These are phyloP conservation scores for Crocuta crocuta DNA, from an alignment of 2,113 vertebrate species.

Conservation along the genomic window DNA sequence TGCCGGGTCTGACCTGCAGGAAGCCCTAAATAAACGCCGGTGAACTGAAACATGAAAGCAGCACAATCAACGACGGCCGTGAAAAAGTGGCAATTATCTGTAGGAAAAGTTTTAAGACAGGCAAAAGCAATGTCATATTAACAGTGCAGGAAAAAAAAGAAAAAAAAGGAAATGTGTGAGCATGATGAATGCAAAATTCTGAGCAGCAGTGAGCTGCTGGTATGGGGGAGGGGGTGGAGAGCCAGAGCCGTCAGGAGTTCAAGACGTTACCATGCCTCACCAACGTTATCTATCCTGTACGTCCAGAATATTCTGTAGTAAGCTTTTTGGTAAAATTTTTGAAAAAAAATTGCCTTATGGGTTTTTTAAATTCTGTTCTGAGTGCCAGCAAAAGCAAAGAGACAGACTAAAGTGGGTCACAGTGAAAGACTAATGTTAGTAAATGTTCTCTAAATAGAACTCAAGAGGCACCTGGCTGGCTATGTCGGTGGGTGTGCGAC, in stretches of 20 bases:
- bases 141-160: not conserved
- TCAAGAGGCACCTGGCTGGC: not conserved
- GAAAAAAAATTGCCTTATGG: not conserved
- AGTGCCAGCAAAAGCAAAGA: not conserved
- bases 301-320: not conserved
- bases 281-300: not conserved
- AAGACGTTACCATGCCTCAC: not conserved
- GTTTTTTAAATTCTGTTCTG: not conserved
- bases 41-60: not conserved
- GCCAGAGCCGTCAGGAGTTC: not conserved
- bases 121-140: not conserved
- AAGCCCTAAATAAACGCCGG: not conserved
- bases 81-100: not conserved
- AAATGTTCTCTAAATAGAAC: not conserved
- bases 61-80: not conserved
- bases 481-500: not conserved
- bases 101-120: not conserved
- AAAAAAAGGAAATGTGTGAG: not conserved
- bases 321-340: not conserved
- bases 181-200: not conserved
- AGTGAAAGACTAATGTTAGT: not conserved
- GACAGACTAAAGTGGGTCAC: not conserved
- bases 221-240: not conserved
- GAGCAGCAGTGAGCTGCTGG: not conserved
- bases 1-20: no score